These are phyloP conservation scores for Clarias platycephalus DNA, from an alignment of 2,797 vertebrate species.

Conservation along the genomic window DNA sequence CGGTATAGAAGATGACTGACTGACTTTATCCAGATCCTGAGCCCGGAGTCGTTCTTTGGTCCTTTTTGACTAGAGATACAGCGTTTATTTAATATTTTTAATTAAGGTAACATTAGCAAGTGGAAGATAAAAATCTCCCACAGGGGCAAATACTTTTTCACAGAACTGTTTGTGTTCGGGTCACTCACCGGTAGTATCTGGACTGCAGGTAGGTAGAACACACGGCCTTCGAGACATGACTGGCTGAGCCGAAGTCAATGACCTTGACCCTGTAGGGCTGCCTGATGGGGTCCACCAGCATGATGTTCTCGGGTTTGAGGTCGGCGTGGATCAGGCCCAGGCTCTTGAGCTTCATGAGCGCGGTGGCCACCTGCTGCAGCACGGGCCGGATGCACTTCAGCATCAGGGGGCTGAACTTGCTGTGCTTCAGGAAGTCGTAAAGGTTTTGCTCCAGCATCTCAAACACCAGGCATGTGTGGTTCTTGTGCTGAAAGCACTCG, in stretches of 20 bases:
- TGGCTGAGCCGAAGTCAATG: conserved; percentile 97
- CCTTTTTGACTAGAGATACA: too few species aligned
- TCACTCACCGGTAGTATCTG: conserved; percentile 89
- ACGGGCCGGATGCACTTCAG: conserved; percentile 95
- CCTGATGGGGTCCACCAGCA: conserved; percentile 92
- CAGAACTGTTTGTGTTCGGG: too few species aligned
- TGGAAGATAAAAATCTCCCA: too few species aligned
- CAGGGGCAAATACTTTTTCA: too few species aligned
- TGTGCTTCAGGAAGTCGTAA: conserved; percentile 98
- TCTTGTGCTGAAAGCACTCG: conserved; percentile 99
- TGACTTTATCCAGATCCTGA: too few species aligned
- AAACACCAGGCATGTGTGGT: conserved; percentile 98
- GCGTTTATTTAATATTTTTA: too few species aligned
- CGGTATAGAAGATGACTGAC: too few species aligned
- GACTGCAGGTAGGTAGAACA: conserved; percentile 99
- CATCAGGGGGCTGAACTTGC: conserved; percentile 95
- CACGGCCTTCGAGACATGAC: conserved; percentile 95
- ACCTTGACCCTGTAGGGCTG: conserved; percentile 97
- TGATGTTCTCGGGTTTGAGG: conserved; percentile 97
- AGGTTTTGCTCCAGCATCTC: conserved; percentile 99
- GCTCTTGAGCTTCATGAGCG: conserved; percentile 96
- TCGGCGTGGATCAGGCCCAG: conserved; percentile 95
- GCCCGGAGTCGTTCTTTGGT: too few species aligned
- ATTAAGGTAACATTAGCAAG: too few species aligned
- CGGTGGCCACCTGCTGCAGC: conserved; percentile 94